Conservation (phyloP, 30 jellyfish, hydroid and myxozoan genomes). For the Mastigias papua region DNA sequence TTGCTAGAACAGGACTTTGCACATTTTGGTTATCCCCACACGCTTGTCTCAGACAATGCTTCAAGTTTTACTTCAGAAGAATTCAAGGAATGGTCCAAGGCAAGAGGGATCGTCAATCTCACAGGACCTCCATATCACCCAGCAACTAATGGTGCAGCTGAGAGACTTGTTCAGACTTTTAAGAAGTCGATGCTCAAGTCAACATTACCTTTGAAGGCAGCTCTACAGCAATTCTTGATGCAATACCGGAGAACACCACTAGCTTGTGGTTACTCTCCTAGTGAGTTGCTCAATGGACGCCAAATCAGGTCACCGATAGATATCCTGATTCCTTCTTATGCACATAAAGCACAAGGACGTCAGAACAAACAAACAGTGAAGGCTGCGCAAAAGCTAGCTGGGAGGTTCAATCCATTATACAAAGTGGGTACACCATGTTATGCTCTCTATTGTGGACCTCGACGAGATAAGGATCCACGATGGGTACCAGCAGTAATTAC, state of each 20-base stretch:
- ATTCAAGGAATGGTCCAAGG: slow-evolving; percentile 29
- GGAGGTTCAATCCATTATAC: background rate
- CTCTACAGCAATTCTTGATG: slow-evolving; percentile 31
- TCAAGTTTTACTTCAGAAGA: slow-evolving; percentile 31
- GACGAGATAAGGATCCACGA: slow-evolving; percentile 32
- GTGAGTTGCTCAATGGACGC: slow-evolving; percentile 24
- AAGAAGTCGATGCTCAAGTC: slow-evolving; percentile 25
- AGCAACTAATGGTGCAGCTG: no score
- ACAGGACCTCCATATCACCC: no score
- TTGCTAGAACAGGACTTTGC: slow-evolving; percentile 39
- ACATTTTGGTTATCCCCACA: slow-evolving; percentile 38
- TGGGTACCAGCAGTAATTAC: slow-evolving; percentile 49
- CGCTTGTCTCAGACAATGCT: slow-evolving; percentile 50
- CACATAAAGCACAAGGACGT: slow-evolving; percentile 24
- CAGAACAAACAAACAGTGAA: background rate
- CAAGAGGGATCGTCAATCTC: no score
- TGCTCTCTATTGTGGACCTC: slow-evolving; percentile 41
- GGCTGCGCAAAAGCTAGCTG: background rate
- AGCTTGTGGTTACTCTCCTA: slow-evolving; percentile 22
- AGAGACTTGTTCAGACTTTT: slow-evolving; percentile 22
- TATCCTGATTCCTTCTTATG: slow-evolving; percentile 13
- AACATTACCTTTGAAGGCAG: background rate
- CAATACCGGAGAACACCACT: no score
- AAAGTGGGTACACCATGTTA: slow-evolving; percentile 32
- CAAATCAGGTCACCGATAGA: slow-evolving; percentile 28